phyloP scores from a whole-genome alignment of 2,888 invertebrate species.

The Trichopoda pennipes region DNA sequence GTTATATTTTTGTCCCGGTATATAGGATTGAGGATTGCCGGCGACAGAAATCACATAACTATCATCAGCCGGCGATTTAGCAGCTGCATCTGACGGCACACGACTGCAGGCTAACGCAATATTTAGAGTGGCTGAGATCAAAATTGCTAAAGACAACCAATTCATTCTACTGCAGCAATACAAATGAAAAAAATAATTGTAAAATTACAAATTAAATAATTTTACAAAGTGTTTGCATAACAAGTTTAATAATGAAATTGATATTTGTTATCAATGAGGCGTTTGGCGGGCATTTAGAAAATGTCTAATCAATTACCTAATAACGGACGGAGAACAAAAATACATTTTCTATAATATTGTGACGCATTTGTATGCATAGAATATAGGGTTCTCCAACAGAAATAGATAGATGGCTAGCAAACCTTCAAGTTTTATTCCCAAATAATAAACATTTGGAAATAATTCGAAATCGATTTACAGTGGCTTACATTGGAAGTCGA shows the following conservation, averaged over 20 bases:
- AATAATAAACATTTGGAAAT: too few relatives aligned
- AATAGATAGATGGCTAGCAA: too few relatives aligned
- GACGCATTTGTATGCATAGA: too few relatives aligned
- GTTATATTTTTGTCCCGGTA: slow-evolving; percentile 87
- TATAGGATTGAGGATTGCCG: slow-evolving; percentile 86
- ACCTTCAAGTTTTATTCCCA: too few relatives aligned
- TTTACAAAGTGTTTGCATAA: not conserved
- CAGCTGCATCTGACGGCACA: slow-evolving; percentile 81
- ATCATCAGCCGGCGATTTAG: slow-evolving; percentile 84
- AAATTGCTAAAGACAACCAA: slow-evolving; percentile 72
- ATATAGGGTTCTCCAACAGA: too few relatives aligned
- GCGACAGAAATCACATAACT: slow-evolving; percentile 86
- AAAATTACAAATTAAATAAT: not conserved
- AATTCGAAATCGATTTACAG: too few relatives aligned
- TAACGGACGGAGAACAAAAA: not conserved
- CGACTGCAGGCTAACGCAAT: slow-evolving; percentile 80
- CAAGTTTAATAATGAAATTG: slow-evolving; percentile 30
- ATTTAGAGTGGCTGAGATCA: slow-evolving; percentile 73
- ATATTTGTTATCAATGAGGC: slow-evolving; percentile 20
- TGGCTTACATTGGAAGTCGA: too few relatives aligned
- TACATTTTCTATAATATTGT: not conserved
- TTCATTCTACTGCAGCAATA: slow-evolving; percentile 71
- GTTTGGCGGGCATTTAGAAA: not conserved
- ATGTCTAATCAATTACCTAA: slow-evolving; percentile 10
- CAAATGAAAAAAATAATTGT: not conserved